Evolutionary conservation across 2,113 vertebrate genomes (phyloP).

Genomic region (Nesospiza acunhae): DNA sequence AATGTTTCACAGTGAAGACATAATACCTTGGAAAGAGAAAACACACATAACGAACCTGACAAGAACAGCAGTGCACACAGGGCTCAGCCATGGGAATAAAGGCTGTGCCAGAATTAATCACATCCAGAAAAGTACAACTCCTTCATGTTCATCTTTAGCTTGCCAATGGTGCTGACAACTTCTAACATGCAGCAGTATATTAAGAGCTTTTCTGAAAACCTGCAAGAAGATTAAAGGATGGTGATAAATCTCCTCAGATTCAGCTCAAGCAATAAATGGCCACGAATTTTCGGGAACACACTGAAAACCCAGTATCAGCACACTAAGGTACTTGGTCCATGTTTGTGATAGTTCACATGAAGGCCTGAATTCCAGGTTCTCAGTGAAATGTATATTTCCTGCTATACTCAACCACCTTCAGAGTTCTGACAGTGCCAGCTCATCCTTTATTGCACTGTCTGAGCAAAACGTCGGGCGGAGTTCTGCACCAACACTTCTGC

Average conservation of each 20-base stretch:
- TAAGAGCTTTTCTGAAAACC: not conserved
- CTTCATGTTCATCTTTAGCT: not conserved
- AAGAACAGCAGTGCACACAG: constrained; percentile 40
- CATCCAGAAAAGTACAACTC: constrained; percentile 10
- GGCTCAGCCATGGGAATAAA: constrained; percentile 21
- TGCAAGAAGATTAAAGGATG: not conserved
- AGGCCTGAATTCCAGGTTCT: not conserved
- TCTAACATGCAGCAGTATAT: not conserved
- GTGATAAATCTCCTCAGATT: not conserved
- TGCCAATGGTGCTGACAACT: constrained; percentile 15
- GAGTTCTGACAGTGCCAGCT: not conserved
- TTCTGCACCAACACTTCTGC: not conserved
- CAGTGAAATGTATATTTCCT: not conserved
- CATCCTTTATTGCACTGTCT: not conserved
- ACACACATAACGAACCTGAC: constrained; percentile 12
- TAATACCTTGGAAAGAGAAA: constrained; percentile 30
- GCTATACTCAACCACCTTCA: not conserved
- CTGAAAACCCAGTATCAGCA: not conserved
- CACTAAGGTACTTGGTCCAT: not conserved
- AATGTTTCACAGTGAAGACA: constrained; percentile 10
- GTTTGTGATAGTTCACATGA: not conserved
- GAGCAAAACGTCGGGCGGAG: not conserved
- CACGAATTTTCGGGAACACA: not conserved
- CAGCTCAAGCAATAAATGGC: not conserved
- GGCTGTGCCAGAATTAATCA: constrained; percentile 9